Conservation (phyloP, 2,888 invertebrate genomes). For the Dryococelus australis region DNA sequence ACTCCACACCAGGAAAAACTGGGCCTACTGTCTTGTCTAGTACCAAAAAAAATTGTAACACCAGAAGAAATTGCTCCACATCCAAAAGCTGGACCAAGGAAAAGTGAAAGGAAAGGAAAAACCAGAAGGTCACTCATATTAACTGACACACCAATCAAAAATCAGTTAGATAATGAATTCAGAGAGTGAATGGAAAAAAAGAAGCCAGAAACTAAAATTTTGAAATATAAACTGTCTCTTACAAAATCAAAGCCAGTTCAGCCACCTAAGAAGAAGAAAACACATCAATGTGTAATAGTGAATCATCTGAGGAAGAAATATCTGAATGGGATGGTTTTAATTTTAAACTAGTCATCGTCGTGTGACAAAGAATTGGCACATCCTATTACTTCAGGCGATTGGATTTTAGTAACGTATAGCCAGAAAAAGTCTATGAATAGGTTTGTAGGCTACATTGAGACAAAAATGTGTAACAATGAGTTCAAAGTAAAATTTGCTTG, state of each 20-base stretch:
- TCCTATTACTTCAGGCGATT: neutral
- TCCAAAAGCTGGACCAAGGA: constrained; percentile 2
- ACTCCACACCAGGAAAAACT: too few relatives aligned
- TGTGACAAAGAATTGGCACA: neutral
- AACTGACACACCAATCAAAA: neutral
- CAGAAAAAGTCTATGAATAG: neutral
- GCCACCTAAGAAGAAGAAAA: too few relatives aligned
- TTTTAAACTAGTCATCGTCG: neutral
- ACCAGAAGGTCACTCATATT: neutral
- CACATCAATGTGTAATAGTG: too few relatives aligned
- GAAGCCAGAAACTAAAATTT: too few relatives aligned
- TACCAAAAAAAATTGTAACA: neutral
- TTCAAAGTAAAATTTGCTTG: neutral
- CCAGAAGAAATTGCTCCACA: neutral
- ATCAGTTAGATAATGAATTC: neutral
- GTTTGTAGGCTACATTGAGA: neutral
- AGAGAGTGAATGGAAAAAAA: neutral
- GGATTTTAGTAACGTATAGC: neutral
- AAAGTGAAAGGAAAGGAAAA: neutral
- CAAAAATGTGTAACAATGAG: neutral
- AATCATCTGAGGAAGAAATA: too few relatives aligned
- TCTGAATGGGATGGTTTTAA: too few relatives aligned
- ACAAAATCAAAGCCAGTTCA: too few relatives aligned
- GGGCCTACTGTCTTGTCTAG: too few relatives aligned
- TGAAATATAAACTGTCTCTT: too few relatives aligned